These are phyloP conservation scores for Drosophila pullipes DNA, from an alignment of 2,888 invertebrate genomes.

Conservation along the genomic window DNA sequence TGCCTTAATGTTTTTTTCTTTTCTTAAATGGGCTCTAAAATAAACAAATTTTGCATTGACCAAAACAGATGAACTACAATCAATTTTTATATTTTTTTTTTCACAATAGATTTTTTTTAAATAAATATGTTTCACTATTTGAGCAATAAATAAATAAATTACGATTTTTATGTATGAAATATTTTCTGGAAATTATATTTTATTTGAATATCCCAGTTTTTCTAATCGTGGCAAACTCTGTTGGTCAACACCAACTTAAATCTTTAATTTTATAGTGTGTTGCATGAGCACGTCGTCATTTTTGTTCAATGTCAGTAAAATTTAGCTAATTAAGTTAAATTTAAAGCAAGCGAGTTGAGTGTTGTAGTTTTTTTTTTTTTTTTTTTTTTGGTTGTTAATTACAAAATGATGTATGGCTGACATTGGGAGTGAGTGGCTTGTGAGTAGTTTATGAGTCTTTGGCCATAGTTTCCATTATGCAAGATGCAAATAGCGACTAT, in stretches of 20 bases:
- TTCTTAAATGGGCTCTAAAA: not conserved
- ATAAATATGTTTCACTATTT: not conserved
- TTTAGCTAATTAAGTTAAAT: conserved; percentile 53
- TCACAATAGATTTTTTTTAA: not conserved
- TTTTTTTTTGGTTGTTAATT: conserved; percentile 41
- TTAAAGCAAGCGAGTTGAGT: conserved; percentile 44
- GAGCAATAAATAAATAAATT: not conserved
- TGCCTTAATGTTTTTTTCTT: not conserved
- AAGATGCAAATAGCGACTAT: conserved; percentile 22
- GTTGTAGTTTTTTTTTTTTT: conserved; percentile 21
- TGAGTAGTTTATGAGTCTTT: conserved; percentile 16
- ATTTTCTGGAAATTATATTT: not conserved
- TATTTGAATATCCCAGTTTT: not conserved
- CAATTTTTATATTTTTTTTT: not conserved
- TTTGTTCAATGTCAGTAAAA: conserved; percentile 42
- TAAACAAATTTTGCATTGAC: not conserved
- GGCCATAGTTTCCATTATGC: conserved; percentile 13
- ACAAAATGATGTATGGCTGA: conserved; percentile 48
- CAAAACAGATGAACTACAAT: not conserved
- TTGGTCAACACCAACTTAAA: conserved; percentile 5
- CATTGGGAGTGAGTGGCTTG: conserved; percentile 40
- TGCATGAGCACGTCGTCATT: conserved; percentile 18
- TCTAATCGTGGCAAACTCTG: not conserved
- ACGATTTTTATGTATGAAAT: not conserved
- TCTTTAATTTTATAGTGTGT: not conserved